Evolutionary conservation across 2,113 vertebrate genomes (phyloP).

Genomic region (Cairina moschata): DNA sequence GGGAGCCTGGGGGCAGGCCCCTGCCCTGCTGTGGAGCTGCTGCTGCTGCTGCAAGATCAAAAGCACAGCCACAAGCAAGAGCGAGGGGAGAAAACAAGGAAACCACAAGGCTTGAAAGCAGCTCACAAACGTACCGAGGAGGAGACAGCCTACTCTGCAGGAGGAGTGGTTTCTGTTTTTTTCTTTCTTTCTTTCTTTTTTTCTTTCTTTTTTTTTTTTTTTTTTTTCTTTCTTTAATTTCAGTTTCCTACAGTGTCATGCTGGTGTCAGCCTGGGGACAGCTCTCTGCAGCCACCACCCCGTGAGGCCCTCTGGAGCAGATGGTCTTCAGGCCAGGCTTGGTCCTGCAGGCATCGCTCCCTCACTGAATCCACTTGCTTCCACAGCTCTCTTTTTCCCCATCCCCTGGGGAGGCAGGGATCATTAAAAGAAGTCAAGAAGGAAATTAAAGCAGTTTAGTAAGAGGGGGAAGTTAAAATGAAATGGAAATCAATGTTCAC

Average conservation of each 20-base stretch:
- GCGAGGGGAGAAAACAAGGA: conserved; percentile 23
- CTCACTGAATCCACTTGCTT: not conserved
- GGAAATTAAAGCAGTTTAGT: conserved; percentile 54
- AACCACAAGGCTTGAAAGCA: conserved; percentile 36
- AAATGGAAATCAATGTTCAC: conserved; percentile 58
- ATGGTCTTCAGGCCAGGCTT: not conserved
- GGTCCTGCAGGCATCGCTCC: not conserved
- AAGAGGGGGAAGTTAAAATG: conserved; percentile 32
- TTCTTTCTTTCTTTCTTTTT: not conserved
- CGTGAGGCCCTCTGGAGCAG: not conserved
- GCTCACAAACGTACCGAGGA: not conserved
- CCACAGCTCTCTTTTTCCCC: not conserved
- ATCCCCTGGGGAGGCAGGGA: not conserved
- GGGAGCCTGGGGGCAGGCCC: not conserved
- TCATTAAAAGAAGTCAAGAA: conserved; percentile 52
- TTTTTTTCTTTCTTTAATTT: not conserved
- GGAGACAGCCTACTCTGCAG: not conserved
- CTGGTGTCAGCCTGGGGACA: not conserved
- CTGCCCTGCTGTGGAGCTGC: not conserved
- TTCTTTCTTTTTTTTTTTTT: too few species aligned
- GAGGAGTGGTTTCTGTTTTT: not conserved
- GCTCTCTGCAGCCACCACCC: not conserved
- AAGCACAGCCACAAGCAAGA: conserved; percentile 57
- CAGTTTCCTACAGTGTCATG: not conserved
- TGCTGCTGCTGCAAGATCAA: conserved; percentile 35